phyloP scores from a whole-genome alignment of 2,888 invertebrate genomes.

The Agriopis leucophaearia region DNA sequence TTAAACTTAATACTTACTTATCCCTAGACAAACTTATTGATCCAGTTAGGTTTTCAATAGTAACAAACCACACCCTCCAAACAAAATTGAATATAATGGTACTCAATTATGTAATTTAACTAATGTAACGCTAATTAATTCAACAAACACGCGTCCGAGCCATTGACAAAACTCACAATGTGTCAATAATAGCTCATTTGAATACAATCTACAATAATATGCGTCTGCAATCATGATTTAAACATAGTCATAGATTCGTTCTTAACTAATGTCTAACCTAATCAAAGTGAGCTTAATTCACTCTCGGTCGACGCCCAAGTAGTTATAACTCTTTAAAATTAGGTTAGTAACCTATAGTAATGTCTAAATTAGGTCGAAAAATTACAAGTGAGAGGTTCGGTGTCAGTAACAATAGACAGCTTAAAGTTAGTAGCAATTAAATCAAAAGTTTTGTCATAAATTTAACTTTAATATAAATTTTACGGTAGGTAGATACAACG shows the following conservation, averaged over 20 bases:
- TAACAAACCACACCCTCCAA: slow-evolving; percentile 58
- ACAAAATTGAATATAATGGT: slow-evolving; percentile 62
- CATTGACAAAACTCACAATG: slow-evolving; percentile 70
- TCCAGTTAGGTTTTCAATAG: not conserved
- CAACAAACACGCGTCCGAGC: slow-evolving; percentile 67
- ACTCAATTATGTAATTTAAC: slow-evolving; percentile 75
- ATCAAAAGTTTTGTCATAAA: slow-evolving; percentile 28
- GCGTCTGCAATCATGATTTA: slow-evolving; percentile 30
- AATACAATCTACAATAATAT: slow-evolving; percentile 64
- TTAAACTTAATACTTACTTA: no score
- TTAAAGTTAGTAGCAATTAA: slow-evolving; percentile 24
- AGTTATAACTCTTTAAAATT: slow-evolving; percentile 62
- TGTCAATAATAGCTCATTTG: slow-evolving; percentile 73
- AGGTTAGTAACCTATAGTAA: not conserved
- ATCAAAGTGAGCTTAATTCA: slow-evolving; percentile 52
- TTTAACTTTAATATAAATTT: slow-evolving; percentile 46
- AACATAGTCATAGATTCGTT: slow-evolving; percentile 38
- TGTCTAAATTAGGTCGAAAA: slow-evolving; percentile 10
- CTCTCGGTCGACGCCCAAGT: slow-evolving; percentile 50
- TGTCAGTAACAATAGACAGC: slow-evolving; percentile 14
- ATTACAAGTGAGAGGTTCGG: not conserved
- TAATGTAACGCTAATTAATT: slow-evolving; percentile 77
- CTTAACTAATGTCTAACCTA: slow-evolving; percentile 45
- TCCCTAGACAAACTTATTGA: not conserved
- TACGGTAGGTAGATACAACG: slow-evolving; percentile 51